Evolutionary conservation across 2,888 invertebrate species (phyloP), one percentile per base, ranked within the genome.

Genomic region (Drosophila affinis): DNA sequence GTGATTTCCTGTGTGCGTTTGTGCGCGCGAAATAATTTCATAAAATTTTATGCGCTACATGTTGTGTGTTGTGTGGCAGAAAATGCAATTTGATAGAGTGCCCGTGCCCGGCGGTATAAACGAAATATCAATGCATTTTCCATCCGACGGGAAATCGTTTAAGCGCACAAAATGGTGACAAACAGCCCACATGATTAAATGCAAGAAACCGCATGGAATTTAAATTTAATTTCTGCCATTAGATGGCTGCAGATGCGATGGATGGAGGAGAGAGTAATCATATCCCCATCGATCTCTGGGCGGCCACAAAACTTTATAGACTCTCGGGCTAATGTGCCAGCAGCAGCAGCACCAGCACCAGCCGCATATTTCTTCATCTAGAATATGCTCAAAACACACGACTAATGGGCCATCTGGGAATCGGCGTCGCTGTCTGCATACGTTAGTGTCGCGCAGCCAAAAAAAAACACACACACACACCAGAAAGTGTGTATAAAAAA

Each of bases 401-500:
- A 79, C 89, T 89, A 88, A 89, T 89, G 89, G 86, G 77, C 75
- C 89, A 72, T 77, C 56, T 60, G 88, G 85, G 88, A 78, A 75
- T 83, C 75, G 29, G 56, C 52, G 39, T 48, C 49, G 44, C 32
- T 52, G 72, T 71, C 73, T 72, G 57, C 73, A 72, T 72, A 72
- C 49, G 71, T 72, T 73, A 72, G 72, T 72, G 71, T 64, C 48
- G 53, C 69, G 52, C 57, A 55, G 10, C 53, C 57, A 63, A 45
- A 78, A 74, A 55, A 44, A 65, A 45, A 76, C n/a, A n/a, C n/a
- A 74, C 48, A 55, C 24, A 54, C 45, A 48, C 44, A 24, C 9
- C 6, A 27, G 39, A 18, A 61, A 32, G 21, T 49, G 21, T n/a
- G 24, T 5, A 24, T 4, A 24, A 24, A 45, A 32, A 52, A n/a